Percentiles rank a stretch among this genome's conserved stretches.
These are phyloP conservation scores for Acanthosepion esculentum DNA, from an alignment of 2,888 invertebrate species.

Conservation along the genomic window DNA sequence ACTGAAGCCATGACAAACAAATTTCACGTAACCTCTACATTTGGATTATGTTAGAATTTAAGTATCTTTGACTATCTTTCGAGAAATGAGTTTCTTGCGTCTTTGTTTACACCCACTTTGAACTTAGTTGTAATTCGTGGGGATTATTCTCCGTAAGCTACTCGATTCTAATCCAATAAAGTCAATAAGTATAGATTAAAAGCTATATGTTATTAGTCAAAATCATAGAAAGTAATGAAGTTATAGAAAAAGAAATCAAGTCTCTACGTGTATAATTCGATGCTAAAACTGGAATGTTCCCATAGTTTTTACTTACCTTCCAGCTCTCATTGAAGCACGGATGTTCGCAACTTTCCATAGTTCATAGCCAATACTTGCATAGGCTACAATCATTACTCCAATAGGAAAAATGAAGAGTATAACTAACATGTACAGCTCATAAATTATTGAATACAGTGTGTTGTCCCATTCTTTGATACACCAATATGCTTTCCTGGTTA, in stretches of 20 bases:
- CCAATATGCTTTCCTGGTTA: constrained; percentile 76
- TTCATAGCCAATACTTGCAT: constrained; percentile 81
- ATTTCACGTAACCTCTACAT: background rate
- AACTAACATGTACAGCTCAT: constrained; percentile 81
- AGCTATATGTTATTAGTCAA: background rate
- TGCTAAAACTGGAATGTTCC: background rate
- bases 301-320: constrained; percentile 58
- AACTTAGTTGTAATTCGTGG: background rate
- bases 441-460: constrained; percentile 68
- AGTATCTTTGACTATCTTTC: background rate
- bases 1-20: background rate
- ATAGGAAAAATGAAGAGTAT: constrained; percentile 81
- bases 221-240: background rate
- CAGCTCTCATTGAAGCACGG: constrained; percentile 79
- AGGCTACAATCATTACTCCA: constrained; percentile 81
- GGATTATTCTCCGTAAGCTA: background rate
- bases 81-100: background rate
- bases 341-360: constrained; percentile 81
- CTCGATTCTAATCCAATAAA: too few relatives aligned
- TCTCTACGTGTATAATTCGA: background rate
- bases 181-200: background rate
- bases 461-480: constrained; percentile 78
- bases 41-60: background rate
- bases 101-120: background rate
- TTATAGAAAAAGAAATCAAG: background rate